A percentile compares a stretch with the other conserved stretches of the same genome.
Conservation (phyloP, 2,888 invertebrate genomes). For the Ischnus inquisitorius region DNA sequence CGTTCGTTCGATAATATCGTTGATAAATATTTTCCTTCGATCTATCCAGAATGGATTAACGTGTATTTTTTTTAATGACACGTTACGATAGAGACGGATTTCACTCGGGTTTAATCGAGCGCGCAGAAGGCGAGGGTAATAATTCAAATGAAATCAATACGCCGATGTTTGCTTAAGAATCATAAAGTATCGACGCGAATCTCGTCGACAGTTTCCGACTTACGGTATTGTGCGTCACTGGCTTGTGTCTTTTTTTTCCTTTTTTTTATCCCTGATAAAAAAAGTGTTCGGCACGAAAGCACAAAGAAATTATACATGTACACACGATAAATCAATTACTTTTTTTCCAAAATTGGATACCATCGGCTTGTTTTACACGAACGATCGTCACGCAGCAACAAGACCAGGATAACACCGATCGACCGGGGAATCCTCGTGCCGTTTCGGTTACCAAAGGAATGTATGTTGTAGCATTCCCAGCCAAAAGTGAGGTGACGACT, state of each 20-base stretch:
- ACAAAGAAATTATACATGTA: not conserved
- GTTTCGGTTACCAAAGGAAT: not conserved
- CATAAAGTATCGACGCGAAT: not conserved
- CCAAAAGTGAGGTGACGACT: too few species aligned
- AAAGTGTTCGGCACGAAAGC: not conserved
- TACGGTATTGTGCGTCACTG: not conserved
- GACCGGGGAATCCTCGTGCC: not conserved
- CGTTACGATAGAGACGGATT: too few species aligned
- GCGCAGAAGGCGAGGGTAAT: not conserved
- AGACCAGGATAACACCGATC: not conserved
- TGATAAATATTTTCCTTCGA: too few species aligned
- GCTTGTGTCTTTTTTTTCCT: not conserved
- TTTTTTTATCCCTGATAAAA: not conserved
- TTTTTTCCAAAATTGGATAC: not conserved
- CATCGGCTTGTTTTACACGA: not conserved
- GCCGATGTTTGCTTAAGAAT: not conserved
- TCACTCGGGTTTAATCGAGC: not conserved
- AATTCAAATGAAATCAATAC: conserved; percentile 1
- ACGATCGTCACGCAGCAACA: not conserved
- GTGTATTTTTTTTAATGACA: too few species aligned
- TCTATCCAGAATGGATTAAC: too few species aligned
- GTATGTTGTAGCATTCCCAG: too few species aligned
- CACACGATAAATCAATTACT: not conserved
- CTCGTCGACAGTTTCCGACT: not conserved
- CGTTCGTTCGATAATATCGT: not conserved